Evolutionary conservation across 2,113 vertebrate species (phyloP).

Genomic region (Brachypteracias leptosomus): DNA sequence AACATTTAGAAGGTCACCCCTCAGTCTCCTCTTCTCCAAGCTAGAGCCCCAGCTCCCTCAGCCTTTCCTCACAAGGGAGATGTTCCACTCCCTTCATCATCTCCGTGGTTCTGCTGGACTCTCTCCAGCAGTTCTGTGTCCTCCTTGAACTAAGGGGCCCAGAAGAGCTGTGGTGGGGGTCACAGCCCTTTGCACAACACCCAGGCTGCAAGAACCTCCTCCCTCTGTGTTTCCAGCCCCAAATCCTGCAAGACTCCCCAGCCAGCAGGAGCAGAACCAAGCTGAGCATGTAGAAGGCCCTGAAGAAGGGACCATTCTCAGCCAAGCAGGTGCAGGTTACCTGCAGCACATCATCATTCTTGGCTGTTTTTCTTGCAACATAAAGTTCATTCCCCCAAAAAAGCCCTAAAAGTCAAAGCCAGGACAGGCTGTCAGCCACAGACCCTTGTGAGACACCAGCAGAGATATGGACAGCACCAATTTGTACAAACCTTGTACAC

Average conservation of each 20-base stretch:
- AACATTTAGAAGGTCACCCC: too few relatives aligned
- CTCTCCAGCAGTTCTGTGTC: too few relatives aligned
- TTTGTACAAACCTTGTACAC: not conserved
- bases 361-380: not conserved
- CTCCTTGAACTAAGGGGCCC: too few relatives aligned
- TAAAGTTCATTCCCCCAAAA: not conserved
- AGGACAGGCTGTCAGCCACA: not conserved
- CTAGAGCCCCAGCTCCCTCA: too few relatives aligned
- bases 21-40: too few relatives aligned
- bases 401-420: not conserved
- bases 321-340: not conserved
- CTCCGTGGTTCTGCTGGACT: too few relatives aligned
- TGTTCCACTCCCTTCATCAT: too few relatives aligned
- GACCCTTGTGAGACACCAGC: not conserved
- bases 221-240: not conserved
- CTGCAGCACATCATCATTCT: not conserved
- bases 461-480: rapidly evolving
- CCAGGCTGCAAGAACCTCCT: not conserved
- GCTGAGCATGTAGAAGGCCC: not conserved
- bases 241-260: not conserved
- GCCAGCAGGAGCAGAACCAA: not conserved
- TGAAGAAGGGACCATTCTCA: not conserved
- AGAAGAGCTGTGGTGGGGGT: not conserved
- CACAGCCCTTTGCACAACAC: not conserved
- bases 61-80: too few relatives aligned